Evolutionary conservation across 2,113 vertebrate genomes (phyloP).

Genomic region (Mobula birostris): DNA sequence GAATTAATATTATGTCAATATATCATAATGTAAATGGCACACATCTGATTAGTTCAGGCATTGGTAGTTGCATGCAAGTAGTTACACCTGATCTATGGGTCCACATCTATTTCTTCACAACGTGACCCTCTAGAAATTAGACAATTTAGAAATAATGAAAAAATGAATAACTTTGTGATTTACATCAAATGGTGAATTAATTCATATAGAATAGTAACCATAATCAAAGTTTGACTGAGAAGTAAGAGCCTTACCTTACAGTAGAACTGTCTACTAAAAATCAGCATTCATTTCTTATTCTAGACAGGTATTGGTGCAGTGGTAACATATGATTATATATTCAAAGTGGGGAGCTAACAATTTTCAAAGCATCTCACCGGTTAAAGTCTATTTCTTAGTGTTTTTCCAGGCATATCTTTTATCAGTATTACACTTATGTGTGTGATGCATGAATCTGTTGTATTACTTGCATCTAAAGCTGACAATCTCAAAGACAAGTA

Average conservation of each 20-base stretch:
- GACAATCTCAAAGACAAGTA: conserved; percentile 25
- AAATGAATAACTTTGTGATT: background rate
- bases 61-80: background rate
- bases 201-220: no score
- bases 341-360: background rate
- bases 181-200: background rate
- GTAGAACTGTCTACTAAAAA: background rate
- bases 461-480: background rate
- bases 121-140: background rate
- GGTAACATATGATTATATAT: background rate
- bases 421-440: background rate
- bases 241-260: background rate
- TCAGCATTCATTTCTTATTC: conserved; percentile 13
- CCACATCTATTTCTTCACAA: background rate
- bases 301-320: conserved; percentile 27
- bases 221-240: background rate
- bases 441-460: conserved; percentile 10
- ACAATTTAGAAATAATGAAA: background rate
- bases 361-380: background rate
- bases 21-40: background rate
- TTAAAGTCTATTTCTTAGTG: background rate
- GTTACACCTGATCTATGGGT: background rate
- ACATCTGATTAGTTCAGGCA: background rate
- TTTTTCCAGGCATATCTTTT: background rate
- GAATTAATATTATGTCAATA: background rate